A percentile compares a stretch with the other conserved stretches of the same genome.
These are phyloP conservation scores for Prochilodus magdalenae DNA, from an alignment of 2,113 vertebrate genomes.

Conservation along the genomic window DNA sequence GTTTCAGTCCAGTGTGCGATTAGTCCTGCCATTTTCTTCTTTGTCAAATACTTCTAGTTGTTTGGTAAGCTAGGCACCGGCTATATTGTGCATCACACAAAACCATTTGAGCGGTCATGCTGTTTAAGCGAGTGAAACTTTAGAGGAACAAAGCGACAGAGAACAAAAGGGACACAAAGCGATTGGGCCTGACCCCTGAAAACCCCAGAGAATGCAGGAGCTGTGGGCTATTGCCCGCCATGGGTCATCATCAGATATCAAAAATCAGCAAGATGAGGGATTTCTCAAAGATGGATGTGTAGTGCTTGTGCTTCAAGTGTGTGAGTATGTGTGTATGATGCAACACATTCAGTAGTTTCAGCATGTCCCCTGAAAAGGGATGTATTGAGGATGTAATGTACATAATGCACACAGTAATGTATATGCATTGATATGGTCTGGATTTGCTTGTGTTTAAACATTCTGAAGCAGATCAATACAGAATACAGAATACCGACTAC, in stretches of 20 bases:
- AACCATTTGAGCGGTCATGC: slow-evolving; percentile 47
- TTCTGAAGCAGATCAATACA: too few species aligned
- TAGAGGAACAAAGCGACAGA: slow-evolving; percentile 56
- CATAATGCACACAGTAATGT: too few species aligned
- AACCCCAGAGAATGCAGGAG: slow-evolving; percentile 62
- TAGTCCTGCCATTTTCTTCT: slow-evolving; percentile 45
- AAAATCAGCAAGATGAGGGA: slow-evolving; percentile 11
- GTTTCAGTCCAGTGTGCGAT: slow-evolving; percentile 30
- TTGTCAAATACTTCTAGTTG: slow-evolving; percentile 51
- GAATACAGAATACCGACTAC: too few species aligned
- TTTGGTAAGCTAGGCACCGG: slow-evolving; percentile 45
- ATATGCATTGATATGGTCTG: background rate
- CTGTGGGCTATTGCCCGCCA: background rate
- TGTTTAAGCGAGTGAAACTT: slow-evolving; percentile 52
- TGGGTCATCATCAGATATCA: background rate
- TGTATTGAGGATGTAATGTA: background rate
- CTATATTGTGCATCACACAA: slow-evolving; percentile 58
- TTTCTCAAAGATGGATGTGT: background rate
- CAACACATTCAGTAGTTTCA: background rate
- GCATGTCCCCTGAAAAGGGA: background rate
- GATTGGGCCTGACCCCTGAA: slow-evolving; percentile 51
- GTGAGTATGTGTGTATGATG: background rate
- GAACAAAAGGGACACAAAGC: slow-evolving; percentile 66
- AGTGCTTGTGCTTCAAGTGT: background rate
- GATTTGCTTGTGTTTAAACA: too few species aligned